Percentiles rank a stretch among this genome's conserved stretches.
phyloP scores from a whole-genome alignment of 1,140 invertebrate genomes.

The Lethrus apterus region DNA sequence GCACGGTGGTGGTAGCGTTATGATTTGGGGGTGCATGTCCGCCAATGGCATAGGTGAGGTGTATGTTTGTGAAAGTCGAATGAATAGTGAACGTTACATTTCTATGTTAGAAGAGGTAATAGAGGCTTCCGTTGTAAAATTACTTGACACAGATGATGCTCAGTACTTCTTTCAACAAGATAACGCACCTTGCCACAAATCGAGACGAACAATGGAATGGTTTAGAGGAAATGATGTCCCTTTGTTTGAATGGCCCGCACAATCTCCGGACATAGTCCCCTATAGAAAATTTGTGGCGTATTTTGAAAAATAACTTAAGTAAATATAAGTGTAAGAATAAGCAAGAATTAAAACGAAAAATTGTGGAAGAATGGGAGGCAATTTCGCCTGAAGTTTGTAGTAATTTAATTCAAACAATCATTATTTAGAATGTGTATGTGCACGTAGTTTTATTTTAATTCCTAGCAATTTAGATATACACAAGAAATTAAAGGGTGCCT shows the following conservation, averaged over 20 bases:
- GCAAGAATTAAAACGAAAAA: too few species aligned
- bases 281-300: slow-evolving; percentile 5
- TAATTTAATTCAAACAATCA: too few species aligned
- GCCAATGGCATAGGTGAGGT: background rate
- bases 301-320: slow-evolving; percentile 4
- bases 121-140: slow-evolving; percentile 1
- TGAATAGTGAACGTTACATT: background rate
- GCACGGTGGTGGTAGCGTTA: background rate
- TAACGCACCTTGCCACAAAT: slow-evolving; percentile 1
- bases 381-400: too few species aligned
- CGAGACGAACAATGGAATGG: background rate
- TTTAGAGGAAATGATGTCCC: background rate
- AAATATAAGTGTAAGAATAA: too few species aligned
- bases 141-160: background rate
- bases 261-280: slow-evolving; percentile 1
- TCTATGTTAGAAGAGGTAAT: background rate
- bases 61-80: background rate
- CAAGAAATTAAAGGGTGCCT: too few species aligned
- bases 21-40: background rate
- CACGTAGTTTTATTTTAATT: too few species aligned
- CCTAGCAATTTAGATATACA: too few species aligned
- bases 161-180: too few species aligned
- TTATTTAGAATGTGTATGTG: too few species aligned
- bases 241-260: slow-evolving; percentile 4
- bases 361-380: too few species aligned